phyloP scores from a whole-genome alignment of 2,113 vertebrate species.

The Tragelaphus scriptus region DNA sequence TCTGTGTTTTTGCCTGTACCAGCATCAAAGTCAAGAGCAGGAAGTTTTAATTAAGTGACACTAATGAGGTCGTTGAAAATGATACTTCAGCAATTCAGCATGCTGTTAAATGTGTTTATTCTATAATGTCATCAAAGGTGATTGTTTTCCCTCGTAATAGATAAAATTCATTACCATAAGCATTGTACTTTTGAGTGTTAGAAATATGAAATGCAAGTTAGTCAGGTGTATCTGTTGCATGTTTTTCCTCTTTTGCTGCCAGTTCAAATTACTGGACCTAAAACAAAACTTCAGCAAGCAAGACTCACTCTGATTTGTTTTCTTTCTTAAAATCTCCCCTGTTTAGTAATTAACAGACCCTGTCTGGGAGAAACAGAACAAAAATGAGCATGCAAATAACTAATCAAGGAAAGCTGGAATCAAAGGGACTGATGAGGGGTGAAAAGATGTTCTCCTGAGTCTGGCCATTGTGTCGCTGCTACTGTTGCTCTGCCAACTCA shows the following conservation, averaged over 20 bases:
- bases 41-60: slow-evolving; percentile 97
- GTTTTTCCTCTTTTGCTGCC: slow-evolving; percentile 72
- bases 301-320: slow-evolving; percentile 50
- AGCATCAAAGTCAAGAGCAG: slow-evolving; percentile 94
- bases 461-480: neutral
- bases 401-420: slow-evolving; percentile 40
- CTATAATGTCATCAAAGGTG: slow-evolving; percentile 91
- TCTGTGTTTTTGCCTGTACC: slow-evolving; percentile 86
- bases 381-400: slow-evolving; percentile 54
- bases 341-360: slow-evolving; percentile 67
- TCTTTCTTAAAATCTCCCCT: slow-evolving; percentile 28
- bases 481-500: neutral
- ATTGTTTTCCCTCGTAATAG: slow-evolving; percentile 87
- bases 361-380: slow-evolving; percentile 45
- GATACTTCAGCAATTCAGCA: slow-evolving; percentile 90
- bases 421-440: neutral
- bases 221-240: slow-evolving; percentile 80
- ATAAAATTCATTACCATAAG: slow-evolving; percentile 89
- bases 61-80: slow-evolving; percentile 95
- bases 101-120: slow-evolving; percentile 95
- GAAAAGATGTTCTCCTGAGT: neutral
- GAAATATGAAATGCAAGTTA: slow-evolving; percentile 78
- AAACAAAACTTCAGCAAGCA: slow-evolving; percentile 74
- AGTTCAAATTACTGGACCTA: slow-evolving; percentile 76
- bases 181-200: slow-evolving; percentile 84